phyloP scores from a whole-genome alignment of 2,113 vertebrate species.

The Elgaria multicarinata region DNA sequence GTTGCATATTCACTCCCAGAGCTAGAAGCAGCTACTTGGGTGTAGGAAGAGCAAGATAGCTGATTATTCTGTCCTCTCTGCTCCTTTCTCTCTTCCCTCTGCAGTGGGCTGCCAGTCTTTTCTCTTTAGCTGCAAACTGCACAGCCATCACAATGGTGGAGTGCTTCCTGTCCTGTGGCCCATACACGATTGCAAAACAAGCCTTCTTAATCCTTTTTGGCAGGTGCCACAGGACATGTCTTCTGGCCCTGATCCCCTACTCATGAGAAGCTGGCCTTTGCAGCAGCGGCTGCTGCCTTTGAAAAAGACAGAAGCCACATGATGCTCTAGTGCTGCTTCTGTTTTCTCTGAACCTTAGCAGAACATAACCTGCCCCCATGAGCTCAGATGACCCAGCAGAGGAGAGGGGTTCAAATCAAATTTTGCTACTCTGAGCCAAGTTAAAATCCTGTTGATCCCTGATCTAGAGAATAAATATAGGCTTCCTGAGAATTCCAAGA shows the following conservation, averaged over 20 bases:
- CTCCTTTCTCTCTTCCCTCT: not conserved
- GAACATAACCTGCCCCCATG: not conserved
- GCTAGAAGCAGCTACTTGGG: not conserved
- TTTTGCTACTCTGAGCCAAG: not conserved
- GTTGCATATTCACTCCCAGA: not conserved
- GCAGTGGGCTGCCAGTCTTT: not conserved
- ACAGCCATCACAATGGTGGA: not conserved
- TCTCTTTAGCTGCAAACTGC: not conserved
- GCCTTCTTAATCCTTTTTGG: not conserved
- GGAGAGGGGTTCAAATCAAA: not conserved
- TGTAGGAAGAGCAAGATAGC: not conserved
- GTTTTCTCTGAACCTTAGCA: not conserved
- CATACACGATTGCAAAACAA: not conserved
- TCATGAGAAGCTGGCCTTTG: not conserved
- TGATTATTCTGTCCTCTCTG: not conserved
- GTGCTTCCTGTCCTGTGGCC: not conserved
- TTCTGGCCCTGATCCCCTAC: not conserved
- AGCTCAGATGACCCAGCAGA: not conserved
- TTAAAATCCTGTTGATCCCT: not conserved
- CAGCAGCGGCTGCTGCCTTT: not conserved
- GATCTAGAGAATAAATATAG: not conserved
- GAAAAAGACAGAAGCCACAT: not conserved
- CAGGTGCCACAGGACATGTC: too few species aligned
- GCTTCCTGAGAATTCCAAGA: not conserved
- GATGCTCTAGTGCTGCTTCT: not conserved